These are phyloP conservation scores for Brenthis hecate DNA, from an alignment of 2,888 invertebrate species.

Conservation along the genomic window DNA sequence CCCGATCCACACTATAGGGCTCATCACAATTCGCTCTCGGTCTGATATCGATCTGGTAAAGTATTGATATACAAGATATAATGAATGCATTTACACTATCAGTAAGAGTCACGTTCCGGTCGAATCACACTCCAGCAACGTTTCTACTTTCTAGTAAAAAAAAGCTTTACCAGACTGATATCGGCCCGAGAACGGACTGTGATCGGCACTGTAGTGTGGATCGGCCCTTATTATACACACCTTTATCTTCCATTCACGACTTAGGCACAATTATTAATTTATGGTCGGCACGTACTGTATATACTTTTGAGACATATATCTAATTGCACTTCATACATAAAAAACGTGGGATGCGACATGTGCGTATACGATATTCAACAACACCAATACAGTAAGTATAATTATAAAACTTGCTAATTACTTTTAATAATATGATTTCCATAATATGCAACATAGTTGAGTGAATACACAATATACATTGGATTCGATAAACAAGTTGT, in stretches of 20 bases:
- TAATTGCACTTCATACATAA: conserved; percentile 4
- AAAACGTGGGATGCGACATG: conserved; percentile 8
- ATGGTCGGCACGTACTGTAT: conserved; percentile 29
- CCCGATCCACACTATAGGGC: no score
- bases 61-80: no score
- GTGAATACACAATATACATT: conserved; percentile 18
- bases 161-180: no score
- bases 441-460: conserved; percentile 26
- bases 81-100: no score
- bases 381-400: conserved; percentile 21
- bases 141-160: no score
- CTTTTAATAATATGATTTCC: conserved; percentile 1
- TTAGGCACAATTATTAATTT: conserved; percentile 35
- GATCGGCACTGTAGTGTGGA: no score
- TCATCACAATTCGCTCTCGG: no score
- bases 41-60: no score
- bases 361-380: conserved; percentile 21
- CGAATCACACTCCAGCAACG: no score
- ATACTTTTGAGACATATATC: not conserved
- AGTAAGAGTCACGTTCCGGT: no score
- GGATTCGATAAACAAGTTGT: conserved; percentile 17
- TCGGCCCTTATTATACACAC: conserved; percentile 21
- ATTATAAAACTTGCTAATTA: conserved; percentile 16
- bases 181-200: no score
- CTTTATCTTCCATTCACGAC: conserved; percentile 22